phyloP scores from a whole-genome alignment of 2,113 vertebrate species.

The Embiotoca jacksoni region DNA sequence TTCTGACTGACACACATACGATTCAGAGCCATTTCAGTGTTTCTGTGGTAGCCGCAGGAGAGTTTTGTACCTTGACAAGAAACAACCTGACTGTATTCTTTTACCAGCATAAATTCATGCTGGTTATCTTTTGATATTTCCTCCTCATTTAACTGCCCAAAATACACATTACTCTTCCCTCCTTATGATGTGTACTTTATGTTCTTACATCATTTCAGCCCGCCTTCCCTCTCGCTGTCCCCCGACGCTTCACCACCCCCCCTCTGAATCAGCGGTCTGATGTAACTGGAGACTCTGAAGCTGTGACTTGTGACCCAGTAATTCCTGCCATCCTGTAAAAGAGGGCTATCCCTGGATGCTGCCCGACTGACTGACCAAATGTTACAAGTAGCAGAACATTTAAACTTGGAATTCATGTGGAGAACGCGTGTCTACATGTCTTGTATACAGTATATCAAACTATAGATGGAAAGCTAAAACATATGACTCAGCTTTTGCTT shows the following conservation, averaged over 20 bases:
- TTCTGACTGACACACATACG: too few relatives aligned
- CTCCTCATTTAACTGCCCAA: neutral
- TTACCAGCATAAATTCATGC: neutral
- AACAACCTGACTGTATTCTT: neutral
- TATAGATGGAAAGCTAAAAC: too few relatives aligned
- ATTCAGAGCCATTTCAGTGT: too few relatives aligned
- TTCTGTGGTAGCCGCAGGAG: too few relatives aligned
- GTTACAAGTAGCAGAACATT: neutral
- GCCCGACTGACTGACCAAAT: neutral
- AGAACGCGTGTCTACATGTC: neutral
- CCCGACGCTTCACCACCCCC: neutral
- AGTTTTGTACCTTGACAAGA: too few relatives aligned
- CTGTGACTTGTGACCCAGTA: slow-evolving; percentile 47
- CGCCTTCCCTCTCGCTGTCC: neutral
- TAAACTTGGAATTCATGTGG: neutral
- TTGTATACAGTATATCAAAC: neutral
- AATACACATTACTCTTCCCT: neutral
- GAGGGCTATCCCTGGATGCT: slow-evolving; percentile 32
- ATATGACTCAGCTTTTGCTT: neutral
- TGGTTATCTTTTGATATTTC: neutral
- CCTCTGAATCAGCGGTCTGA: slow-evolving; percentile 45
- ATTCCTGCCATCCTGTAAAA: slow-evolving; percentile 19
- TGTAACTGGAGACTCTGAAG: slow-evolving; percentile 43
- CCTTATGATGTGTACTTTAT: slow-evolving; percentile 6
- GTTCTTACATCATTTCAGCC: slow-evolving; percentile 9